Conservation (phyloP, 2,113 vertebrate species). For the Oenanthe melanoleuca region DNA sequence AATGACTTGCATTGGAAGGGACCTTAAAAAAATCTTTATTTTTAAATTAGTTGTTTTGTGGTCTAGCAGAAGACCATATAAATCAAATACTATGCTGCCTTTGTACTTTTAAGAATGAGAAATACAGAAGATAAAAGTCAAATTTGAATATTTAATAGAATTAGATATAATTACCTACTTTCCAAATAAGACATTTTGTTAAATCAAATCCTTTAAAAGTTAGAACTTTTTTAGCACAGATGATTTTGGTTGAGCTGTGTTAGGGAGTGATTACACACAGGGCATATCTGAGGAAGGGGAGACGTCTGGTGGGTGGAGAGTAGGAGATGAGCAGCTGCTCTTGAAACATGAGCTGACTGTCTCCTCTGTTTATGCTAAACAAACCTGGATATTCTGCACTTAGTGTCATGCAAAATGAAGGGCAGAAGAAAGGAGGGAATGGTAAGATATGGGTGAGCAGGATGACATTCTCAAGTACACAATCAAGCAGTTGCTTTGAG, state of each 20-base stretch:
- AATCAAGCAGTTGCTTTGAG: neutral
- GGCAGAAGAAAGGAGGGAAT: neutral
- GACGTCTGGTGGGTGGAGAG: neutral
- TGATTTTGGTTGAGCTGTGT: neutral
- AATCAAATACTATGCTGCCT: neutral
- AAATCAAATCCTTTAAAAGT: neutral
- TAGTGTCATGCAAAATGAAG: neutral
- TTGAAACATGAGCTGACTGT: neutral
- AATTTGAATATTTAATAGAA: neutral
- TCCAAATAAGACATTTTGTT: neutral
- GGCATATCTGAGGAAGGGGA: neutral
- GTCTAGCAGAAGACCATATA: neutral
- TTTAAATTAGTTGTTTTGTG: neutral
- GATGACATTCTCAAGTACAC: neutral
- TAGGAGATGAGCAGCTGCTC: neutral
- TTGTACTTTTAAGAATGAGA: neutral
- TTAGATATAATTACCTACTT: neutral
- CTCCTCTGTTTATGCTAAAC: neutral
- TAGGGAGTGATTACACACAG: neutral
- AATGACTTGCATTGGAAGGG: neutral
- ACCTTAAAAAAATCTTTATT: neutral
- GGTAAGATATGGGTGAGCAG: fast-evolving
- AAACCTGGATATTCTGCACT: neutral
- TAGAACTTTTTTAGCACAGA: neutral
- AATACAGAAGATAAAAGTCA: neutral